Conservation (phyloP, 2,888 invertebrate species). For the Andrena fulva region DNA sequence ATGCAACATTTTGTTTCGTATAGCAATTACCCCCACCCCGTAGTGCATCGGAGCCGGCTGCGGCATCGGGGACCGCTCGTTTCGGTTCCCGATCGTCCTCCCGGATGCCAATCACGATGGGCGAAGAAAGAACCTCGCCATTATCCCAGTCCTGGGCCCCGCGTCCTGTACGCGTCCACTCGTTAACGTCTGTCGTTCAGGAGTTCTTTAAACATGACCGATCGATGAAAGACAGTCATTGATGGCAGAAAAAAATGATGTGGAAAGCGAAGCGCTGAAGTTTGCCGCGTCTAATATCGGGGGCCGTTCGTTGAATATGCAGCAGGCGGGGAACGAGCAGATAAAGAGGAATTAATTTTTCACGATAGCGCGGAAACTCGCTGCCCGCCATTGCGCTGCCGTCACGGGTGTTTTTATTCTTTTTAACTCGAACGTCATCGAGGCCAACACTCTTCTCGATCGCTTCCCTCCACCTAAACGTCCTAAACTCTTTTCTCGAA, state of each 20-base stretch:
- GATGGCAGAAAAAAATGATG: neutral
- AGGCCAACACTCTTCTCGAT: neutral
- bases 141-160: neutral
- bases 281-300: neutral
- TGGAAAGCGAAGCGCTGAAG: neutral
- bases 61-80: slow-evolving; percentile 12
- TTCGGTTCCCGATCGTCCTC: slow-evolving; percentile 9
- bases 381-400: neutral
- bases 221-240: neutral
- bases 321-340: slow-evolving; percentile 5
- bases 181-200: neutral
- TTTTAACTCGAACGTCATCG: too few species aligned
- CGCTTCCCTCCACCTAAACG: neutral
- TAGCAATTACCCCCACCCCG: slow-evolving; percentile 78
- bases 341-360: slow-evolving; percentile 23
- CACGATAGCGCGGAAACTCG: slow-evolving; percentile 9
- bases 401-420: neutral
- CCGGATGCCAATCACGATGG: neutral
- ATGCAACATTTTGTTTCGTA: slow-evolving; percentile 82
- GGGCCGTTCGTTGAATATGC: slow-evolving; percentile 21
- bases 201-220: neutral
- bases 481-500: neutral
- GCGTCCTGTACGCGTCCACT: neutral
- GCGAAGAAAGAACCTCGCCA: neutral
- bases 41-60: slow-evolving; percentile 9